Evolutionary conservation across 1,140 invertebrate genomes (phyloP).

Genomic region (Neelides sp.): DNA sequence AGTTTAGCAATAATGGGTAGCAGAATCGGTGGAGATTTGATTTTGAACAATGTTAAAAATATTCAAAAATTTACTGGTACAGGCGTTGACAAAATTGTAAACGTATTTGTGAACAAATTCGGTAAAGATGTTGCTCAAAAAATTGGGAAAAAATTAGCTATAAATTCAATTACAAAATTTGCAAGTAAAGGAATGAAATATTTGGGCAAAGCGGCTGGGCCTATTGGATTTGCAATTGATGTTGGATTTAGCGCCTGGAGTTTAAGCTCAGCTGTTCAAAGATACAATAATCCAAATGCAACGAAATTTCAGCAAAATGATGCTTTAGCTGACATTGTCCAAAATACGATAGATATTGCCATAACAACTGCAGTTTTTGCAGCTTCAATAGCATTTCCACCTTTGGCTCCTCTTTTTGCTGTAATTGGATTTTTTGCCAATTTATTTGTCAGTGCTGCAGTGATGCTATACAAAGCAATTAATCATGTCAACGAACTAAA

Average conservation of each 20-base stretch:
- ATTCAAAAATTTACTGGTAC: no score
- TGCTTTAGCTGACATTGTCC: conserved; percentile 8
- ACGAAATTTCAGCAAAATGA: conserved; percentile 9
- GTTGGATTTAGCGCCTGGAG: conserved; percentile 1
- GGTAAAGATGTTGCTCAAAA: no score
- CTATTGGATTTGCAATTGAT: conserved; percentile 9
- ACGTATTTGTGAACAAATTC: no score
- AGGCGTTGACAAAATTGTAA: no score
- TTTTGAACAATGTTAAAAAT: no score
- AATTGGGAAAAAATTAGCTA: no score
- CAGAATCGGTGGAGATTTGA: no score
- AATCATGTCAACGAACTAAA: conserved; percentile 10
- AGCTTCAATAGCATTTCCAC: conserved; percentile 2
- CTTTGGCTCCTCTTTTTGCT: background rate
- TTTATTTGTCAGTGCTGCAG: background rate
- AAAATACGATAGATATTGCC: conserved; percentile 5
- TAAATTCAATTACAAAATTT: no score
- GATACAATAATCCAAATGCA: background rate
- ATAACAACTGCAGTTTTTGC: background rate
- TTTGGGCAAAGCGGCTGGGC: conserved; percentile 9
- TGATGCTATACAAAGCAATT: background rate
- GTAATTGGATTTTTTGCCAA: conserved; percentile 5
- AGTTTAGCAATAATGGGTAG: no score
- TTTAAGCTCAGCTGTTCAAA: background rate
- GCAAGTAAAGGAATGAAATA: no score